A percentile compares a stretch with the other conserved stretches of the same genome.
Evolutionary conservation across 2,113 vertebrate species (phyloP).

Genomic region (Miniopterus natalensis): DNA sequence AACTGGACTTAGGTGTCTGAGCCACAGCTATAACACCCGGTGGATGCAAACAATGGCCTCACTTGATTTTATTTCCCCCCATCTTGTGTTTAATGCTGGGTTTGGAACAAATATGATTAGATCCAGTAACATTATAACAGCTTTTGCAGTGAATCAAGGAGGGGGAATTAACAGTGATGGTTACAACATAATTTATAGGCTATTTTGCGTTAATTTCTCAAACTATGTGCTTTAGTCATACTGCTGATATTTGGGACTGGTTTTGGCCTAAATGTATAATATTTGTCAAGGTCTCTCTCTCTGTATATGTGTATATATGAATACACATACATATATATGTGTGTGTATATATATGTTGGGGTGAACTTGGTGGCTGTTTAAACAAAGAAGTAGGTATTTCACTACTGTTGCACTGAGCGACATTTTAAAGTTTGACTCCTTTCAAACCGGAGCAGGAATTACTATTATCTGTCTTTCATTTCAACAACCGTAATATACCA

Average conservation of each 20-base stretch:
- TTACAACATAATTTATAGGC: not conserved
- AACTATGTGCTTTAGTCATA: not conserved
- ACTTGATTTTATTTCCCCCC: conserved; percentile 25
- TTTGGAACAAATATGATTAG: not conserved
- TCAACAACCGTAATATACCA: not conserved
- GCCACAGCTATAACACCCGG: not conserved
- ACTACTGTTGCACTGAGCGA: not conserved
- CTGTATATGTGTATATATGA: not conserved
- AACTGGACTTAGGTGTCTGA: conserved; percentile 32
- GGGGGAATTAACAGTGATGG: not conserved
- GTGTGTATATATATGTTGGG: too few species aligned
- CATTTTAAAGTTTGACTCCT: not conserved
- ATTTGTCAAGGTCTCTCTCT: not conserved
- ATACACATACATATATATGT: too few species aligned
- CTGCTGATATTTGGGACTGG: not conserved
- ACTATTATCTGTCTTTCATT: not conserved
- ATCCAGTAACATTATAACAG: not conserved
- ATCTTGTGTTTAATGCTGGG: not conserved
- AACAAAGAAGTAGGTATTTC: not conserved
- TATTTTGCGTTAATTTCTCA: not conserved
- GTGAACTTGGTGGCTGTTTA: not conserved
- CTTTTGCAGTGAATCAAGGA: not conserved
- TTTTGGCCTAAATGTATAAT: not conserved
- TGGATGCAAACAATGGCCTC: not conserved
- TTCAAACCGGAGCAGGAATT: not conserved